These are phyloP conservation scores for Trichogramma pretiosum DNA, from an alignment of 1,140 invertebrate species.

Conservation along the genomic window DNA sequence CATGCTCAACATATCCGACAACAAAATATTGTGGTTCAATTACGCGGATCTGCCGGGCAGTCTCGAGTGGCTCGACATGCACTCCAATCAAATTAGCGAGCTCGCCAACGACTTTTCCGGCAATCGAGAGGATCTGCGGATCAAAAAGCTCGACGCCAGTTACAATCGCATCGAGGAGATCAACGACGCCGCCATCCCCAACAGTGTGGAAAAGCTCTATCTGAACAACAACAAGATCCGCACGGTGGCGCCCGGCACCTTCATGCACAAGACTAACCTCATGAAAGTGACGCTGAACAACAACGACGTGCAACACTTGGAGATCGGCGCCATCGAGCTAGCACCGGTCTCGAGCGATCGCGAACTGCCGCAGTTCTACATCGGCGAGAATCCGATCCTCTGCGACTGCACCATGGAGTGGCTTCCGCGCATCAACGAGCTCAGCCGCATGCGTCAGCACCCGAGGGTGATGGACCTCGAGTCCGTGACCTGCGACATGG, in stretches of 20 bases:
- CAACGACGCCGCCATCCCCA: slow-evolving; percentile 58
- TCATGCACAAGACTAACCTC: slow-evolving; percentile 59
- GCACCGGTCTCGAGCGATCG: slow-evolving; percentile 55
- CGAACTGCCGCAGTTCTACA: slow-evolving; percentile 66
- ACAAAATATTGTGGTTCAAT: slow-evolving; percentile 83
- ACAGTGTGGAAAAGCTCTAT: slow-evolving; percentile 63
- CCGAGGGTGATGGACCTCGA: slow-evolving; percentile 85
- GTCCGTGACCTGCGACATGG: slow-evolving; percentile 80
- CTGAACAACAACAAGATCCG: slow-evolving; percentile 69
- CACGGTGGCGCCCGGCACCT: slow-evolving; percentile 62
- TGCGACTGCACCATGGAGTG: slow-evolving; percentile 82
- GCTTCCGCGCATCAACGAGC: slow-evolving; percentile 67
- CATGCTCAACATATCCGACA: slow-evolving; percentile 88
- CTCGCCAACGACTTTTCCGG: slow-evolving; percentile 63
- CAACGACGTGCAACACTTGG: slow-evolving; percentile 65
- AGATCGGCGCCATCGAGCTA: slow-evolving; percentile 61
- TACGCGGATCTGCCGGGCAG: slow-evolving; percentile 73
- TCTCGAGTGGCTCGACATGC: slow-evolving; percentile 82
- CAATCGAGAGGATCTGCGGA: slow-evolving; percentile 51
- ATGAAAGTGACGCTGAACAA: slow-evolving; percentile 66
- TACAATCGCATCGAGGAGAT: slow-evolving; percentile 63
- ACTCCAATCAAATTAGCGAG: slow-evolving; percentile 77
- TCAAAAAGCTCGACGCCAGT: slow-evolving; percentile 68
- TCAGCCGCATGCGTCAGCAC: slow-evolving; percentile 65
- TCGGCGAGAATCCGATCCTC: slow-evolving; percentile 71